These are phyloP conservation scores for Ramphastos sulfuratus DNA, from an alignment of 2,113 vertebrate genomes.

Conservation along the genomic window DNA sequence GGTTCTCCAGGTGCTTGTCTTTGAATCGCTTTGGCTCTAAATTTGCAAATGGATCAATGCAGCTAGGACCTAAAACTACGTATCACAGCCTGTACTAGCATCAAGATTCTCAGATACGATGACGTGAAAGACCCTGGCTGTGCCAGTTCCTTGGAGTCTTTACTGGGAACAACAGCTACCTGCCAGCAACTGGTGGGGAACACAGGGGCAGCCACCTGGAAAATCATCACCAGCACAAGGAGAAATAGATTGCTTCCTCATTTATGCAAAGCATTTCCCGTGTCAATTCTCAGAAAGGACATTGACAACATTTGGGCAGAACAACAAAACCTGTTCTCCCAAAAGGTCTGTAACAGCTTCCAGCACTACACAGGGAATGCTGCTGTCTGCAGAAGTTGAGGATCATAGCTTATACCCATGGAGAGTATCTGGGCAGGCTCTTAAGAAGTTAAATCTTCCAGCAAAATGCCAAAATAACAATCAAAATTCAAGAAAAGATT, in stretches of 20 bases:
- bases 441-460: background rate
- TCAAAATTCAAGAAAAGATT: background rate
- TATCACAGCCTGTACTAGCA: background rate
- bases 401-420: background rate
- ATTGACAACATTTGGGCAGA: background rate
- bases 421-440: background rate
- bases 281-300: background rate
- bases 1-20: background rate
- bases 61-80: background rate
- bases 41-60: background rate
- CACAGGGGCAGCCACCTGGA: background rate
- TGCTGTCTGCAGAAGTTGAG: background rate
- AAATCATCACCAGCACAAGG: background rate
- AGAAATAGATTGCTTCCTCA: background rate
- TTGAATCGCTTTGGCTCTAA: background rate
- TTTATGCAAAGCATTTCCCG: background rate
- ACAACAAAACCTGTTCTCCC: background rate
- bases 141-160: background rate
- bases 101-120: accelerated
- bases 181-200: background rate
- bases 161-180: background rate
- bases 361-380: background rate
- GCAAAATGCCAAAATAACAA: background rate
- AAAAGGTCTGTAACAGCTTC: background rate
- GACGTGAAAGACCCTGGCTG: background rate